Evolutionary conservation across 2,113 vertebrate species (phyloP).

Genomic region (Hassar affinis): DNA sequence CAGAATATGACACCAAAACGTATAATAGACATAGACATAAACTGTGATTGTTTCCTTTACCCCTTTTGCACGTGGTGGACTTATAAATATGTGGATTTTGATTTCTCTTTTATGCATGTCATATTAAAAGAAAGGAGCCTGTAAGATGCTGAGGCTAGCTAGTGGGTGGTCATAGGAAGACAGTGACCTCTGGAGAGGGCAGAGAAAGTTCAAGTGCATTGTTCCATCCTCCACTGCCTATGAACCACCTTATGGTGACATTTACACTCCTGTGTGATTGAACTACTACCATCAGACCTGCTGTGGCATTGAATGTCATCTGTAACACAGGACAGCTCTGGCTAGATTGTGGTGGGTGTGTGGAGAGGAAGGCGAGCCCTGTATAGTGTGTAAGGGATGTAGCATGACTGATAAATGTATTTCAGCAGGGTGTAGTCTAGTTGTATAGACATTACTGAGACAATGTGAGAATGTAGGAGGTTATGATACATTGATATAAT

Average conservation of each 20-base stretch:
- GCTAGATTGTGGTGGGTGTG: conserved; percentile 10
- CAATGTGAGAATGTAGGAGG: conserved; percentile 43
- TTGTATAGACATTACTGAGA: not conserved
- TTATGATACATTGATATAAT: conserved; percentile 1
- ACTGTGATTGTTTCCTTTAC: not conserved
- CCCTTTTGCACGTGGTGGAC: not conserved
- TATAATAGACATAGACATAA: not conserved
- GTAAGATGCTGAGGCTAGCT: not conserved
- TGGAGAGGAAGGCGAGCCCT: not conserved
- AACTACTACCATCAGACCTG: conserved; percentile 14
- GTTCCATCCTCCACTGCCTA: conserved; percentile 24
- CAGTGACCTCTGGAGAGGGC: conserved; percentile 39
- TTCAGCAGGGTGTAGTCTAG: not conserved
- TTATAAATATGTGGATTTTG: not conserved
- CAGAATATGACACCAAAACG: not conserved
- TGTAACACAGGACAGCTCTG: conserved; percentile 29
- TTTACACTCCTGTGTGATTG: conserved; percentile 44
- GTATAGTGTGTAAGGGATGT: conserved; percentile 16
- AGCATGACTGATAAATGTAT: conserved; percentile 2
- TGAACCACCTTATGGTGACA: conserved; percentile 35
- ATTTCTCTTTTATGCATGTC: not conserved
- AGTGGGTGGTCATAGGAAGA: not conserved
- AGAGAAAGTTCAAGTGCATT: conserved; percentile 44
- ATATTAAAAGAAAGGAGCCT: not conserved
- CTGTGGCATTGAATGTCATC: conserved; percentile 26